A percentile compares a stretch with the other conserved stretches of the same genome.
These are phyloP conservation scores for Pituophis catenifer DNA, from an alignment of 2,113 vertebrate genomes.

Conservation along the genomic window DNA sequence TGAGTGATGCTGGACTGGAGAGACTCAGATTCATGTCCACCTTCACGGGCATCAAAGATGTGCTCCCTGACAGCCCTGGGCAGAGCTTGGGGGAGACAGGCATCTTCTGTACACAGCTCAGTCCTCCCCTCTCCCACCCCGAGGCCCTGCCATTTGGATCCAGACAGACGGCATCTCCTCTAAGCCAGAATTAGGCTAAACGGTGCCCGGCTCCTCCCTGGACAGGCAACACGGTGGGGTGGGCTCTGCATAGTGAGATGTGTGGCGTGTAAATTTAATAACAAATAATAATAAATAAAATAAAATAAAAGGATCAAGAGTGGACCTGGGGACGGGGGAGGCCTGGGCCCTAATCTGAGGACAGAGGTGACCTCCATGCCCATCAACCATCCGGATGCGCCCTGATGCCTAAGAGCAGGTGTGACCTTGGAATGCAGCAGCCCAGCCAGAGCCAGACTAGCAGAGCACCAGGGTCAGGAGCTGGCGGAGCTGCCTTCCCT, in stretches of 20 bases:
- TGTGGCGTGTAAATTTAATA: not conserved
- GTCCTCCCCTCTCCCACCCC: not conserved
- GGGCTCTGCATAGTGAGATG: not conserved
- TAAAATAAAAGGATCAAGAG: not conserved
- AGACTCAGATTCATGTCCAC: not conserved
- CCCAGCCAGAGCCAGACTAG: not conserved
- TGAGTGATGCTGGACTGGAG: no score
- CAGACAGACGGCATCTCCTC: not conserved
- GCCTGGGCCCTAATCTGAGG: not conserved
- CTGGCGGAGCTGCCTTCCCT: not conserved
- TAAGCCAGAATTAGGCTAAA: not conserved
- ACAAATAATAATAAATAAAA: not conserved
- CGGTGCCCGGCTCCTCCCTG: not conserved
- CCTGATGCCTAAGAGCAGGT: not conserved
- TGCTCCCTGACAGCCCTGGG: not conserved
- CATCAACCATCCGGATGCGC: not conserved
- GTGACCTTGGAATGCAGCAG: constrained; percentile 4
- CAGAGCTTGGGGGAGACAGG: not conserved
- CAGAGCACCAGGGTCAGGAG: not conserved
- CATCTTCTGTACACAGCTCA: not conserved
- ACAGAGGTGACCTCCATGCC: not conserved
- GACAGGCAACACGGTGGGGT: not conserved
- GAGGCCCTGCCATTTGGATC: not conserved
- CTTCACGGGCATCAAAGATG: not conserved
- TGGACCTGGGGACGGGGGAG: not conserved